Evolutionary conservation across 2,888 invertebrate species (phyloP).

Genomic region (Aradus depressus): DNA sequence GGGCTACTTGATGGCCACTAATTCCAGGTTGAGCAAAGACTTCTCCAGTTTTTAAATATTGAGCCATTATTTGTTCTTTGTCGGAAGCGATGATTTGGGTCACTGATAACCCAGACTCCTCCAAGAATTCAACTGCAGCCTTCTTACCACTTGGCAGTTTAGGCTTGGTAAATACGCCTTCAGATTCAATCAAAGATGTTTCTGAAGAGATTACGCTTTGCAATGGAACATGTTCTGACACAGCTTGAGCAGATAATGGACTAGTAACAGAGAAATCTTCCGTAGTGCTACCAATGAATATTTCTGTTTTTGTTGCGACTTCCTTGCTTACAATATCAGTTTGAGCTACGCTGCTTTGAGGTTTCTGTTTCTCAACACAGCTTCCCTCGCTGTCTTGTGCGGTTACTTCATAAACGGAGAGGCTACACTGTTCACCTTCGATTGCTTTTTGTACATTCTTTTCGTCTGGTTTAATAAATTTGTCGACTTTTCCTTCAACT

Average conservation of each 20-base stretch:
- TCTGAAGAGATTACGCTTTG: slow-evolving; percentile 34
- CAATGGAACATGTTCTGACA: slow-evolving; percentile 30
- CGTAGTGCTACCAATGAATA: slow-evolving; percentile 36
- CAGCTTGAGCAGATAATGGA: slow-evolving; percentile 31
- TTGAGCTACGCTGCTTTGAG: slow-evolving; percentile 33
- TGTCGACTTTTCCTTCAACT: slow-evolving; percentile 32
- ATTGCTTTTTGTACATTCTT: slow-evolving; percentile 35
- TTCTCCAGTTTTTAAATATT: slow-evolving; percentile 31
- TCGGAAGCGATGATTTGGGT: slow-evolving; percentile 40
- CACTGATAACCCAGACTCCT: slow-evolving; percentile 36
- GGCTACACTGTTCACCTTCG: slow-evolving; percentile 33
- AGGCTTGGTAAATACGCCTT: slow-evolving; percentile 36
- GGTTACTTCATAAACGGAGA: slow-evolving; percentile 38
- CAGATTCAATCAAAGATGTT: slow-evolving; percentile 29
- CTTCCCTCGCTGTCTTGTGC: slow-evolving; percentile 37
- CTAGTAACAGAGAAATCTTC: slow-evolving; percentile 34
- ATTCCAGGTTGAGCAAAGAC: slow-evolving; percentile 34
- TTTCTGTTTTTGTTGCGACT: slow-evolving; percentile 41
- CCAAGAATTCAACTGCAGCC: slow-evolving; percentile 31
- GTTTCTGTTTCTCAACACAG: slow-evolving; percentile 32
- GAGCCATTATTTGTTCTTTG: slow-evolving; percentile 37
- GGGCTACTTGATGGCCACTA: slow-evolving; percentile 40
- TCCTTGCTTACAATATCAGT: slow-evolving; percentile 37
- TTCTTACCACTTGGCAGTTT: slow-evolving; percentile 33
- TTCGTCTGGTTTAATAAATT: slow-evolving; percentile 34